phyloP scores from a whole-genome alignment of 2,113 vertebrate genomes.

The Neolamprologus brichardi region DNA sequence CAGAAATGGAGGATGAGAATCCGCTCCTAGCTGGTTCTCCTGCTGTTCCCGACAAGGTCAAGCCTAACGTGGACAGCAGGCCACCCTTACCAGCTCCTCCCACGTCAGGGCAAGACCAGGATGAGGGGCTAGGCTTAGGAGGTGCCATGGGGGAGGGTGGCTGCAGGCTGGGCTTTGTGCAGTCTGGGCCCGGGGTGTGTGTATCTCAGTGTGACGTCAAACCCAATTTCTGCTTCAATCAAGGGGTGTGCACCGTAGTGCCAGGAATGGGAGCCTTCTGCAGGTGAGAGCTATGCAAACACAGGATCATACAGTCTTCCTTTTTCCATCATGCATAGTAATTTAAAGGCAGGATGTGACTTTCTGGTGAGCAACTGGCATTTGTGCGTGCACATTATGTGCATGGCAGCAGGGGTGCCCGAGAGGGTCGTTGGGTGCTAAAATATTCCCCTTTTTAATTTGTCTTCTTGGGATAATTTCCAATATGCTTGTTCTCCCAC shows the following conservation, averaged over 20 bases:
- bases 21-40: constrained; percentile 48
- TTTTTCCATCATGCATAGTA: not conserved
- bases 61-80: not conserved
- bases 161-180: constrained; percentile 60
- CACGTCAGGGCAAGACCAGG: not conserved
- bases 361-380: not conserved
- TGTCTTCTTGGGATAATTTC: not conserved
- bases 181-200: constrained; percentile 52
- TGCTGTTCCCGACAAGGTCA: constrained; percentile 33
- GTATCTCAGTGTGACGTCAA: constrained; percentile 59
- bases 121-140: constrained; percentile 11
- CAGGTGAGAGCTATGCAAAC: constrained; percentile 40
- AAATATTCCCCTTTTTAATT: not conserved
- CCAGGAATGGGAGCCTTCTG: constrained; percentile 63
- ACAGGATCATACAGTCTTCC: not conserved
- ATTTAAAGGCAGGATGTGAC: not conserved
- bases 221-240: constrained; percentile 64
- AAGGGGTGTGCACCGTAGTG: constrained; percentile 62
- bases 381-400: not conserved
- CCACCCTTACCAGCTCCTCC: constrained; percentile 9
- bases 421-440: not conserved
- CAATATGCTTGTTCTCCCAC: not conserved
- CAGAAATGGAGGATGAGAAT: constrained; percentile 73
- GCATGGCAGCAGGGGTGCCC: not conserved
- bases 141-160: constrained; percentile 42